phyloP scores from a whole-genome alignment of 2,113 vertebrate genomes.

The Halichoeres trimaculatus region DNA sequence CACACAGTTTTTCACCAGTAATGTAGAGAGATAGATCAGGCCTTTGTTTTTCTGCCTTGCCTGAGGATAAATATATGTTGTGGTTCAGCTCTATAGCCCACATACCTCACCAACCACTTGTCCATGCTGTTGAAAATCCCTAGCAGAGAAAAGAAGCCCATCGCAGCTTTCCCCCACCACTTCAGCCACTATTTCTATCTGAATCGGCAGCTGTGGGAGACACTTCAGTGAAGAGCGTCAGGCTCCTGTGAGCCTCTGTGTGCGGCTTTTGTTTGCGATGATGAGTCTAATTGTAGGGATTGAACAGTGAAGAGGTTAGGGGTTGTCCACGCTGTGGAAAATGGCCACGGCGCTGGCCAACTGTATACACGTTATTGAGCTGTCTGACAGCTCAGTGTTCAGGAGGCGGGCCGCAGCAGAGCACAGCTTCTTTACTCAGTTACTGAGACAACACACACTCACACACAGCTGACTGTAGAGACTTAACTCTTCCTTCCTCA shows the following conservation, averaged over 20 bases:
- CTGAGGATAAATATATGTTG: conserved; percentile 44
- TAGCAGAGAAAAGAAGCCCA: conserved; percentile 47
- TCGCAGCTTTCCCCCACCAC: conserved; percentile 43
- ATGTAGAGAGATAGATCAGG: conserved; percentile 1
- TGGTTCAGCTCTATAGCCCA: conserved; percentile 18
- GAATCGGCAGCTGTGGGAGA: conserved; percentile 73
- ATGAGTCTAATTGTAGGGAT: conserved; percentile 75
- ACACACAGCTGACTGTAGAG: not conserved
- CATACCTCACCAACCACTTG: conserved; percentile 46
- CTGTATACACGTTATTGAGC: conserved; percentile 20
- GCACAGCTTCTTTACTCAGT: not conserved
- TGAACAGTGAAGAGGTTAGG: conserved; percentile 67
- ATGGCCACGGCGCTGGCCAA: conserved; percentile 33
- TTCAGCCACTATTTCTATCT: conserved; percentile 70
- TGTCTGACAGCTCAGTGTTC: conserved; percentile 13
- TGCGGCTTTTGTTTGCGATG: conserved; percentile 74
- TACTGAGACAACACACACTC: conserved; percentile 18
- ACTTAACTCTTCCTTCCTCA: not conserved
- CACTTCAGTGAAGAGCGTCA: conserved; percentile 71
- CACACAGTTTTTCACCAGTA: conserved; percentile 7
- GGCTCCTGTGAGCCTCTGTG: conserved; percentile 58
- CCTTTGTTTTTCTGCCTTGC: not conserved
- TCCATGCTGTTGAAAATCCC: conserved; percentile 42
- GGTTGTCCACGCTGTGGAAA: conserved; percentile 45
- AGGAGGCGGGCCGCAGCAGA: not conserved